These are phyloP conservation scores for Montipora capricornis DNA, from an alignment of 64 coral and sea anemone species.

Conservation along the genomic window DNA sequence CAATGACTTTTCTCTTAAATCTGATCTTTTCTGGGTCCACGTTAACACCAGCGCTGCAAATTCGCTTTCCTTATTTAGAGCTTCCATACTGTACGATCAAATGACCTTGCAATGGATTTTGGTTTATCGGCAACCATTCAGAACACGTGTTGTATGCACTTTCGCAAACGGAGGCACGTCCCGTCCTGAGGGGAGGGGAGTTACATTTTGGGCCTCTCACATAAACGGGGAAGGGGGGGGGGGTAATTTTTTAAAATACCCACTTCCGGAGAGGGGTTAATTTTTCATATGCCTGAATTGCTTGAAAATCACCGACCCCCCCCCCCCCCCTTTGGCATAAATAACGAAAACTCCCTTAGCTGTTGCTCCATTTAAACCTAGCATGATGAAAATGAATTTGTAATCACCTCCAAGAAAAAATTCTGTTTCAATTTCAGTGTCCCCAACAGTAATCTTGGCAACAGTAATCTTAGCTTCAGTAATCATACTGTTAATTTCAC, in stretches of 20 bases:
- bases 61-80: conserved; percentile 19
- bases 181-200: conserved; percentile 29
- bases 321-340: neutral
- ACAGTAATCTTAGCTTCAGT: neutral
- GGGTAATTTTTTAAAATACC: neutral
- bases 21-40: conserved; percentile 30
- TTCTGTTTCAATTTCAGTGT: neutral
- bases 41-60: conserved; percentile 4
- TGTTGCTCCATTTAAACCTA: conserved; percentile 36
- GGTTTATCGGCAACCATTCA: conserved; percentile 3
- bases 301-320: conserved; percentile 31
- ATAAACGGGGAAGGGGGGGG: neutral
- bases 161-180: conserved; percentile 23
- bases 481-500: conserved; percentile 27
- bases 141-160: conserved; percentile 24
- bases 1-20: conserved; percentile 17
- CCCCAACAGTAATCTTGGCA: neutral
- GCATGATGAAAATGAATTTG: conserved; percentile 35
- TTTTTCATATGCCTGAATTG: conserved; percentile 51
- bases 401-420: conserved; percentile 41
- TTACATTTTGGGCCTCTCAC: neutral
- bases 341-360: neutral
- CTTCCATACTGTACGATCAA: conserved; percentile 18
- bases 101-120: conserved; percentile 26
- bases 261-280: neutral